Evolutionary conservation across 2,113 vertebrate species (phyloP).

Genomic region (Pardalotus punctatus): DNA sequence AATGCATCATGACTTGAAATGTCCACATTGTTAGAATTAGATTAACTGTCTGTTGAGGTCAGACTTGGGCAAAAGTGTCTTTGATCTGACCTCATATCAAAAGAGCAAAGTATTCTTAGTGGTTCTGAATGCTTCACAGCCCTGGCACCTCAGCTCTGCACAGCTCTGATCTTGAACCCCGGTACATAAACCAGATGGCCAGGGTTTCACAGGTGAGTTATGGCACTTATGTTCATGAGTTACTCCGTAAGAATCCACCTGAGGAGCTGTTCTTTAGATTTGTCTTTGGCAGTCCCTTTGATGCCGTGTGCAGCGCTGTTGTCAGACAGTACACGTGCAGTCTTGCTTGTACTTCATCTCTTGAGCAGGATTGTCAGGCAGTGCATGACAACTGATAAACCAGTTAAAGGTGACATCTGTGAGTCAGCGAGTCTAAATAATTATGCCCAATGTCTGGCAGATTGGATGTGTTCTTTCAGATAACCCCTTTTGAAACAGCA

Average conservation of each 20-base stretch:
- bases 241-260: not conserved
- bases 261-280: not conserved
- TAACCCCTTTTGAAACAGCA: not conserved
- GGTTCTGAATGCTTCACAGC: not conserved
- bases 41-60: not conserved
- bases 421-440: not conserved
- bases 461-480: not conserved
- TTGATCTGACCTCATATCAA: not conserved
- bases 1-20: not conserved
- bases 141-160: not conserved
- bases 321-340: not conserved
- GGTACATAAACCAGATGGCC: not conserved
- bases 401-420: constrained; percentile 32
- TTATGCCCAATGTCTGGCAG: not conserved
- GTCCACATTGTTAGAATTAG: not conserved
- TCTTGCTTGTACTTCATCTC: not conserved
- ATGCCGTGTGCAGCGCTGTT: not conserved
- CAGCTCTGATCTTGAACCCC: not conserved
- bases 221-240: not conserved
- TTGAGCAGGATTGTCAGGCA: not conserved
- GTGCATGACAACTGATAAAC: constrained; percentile 6
- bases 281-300: not conserved
- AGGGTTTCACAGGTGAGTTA: not conserved
- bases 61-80: not conserved
- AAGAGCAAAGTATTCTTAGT: not conserved